Percentiles rank a stretch among this genome's conserved stretches.
These are phyloP conservation scores for Dermatophagoides farinae DNA, from an alignment of 1,140 invertebrate genomes.

Conservation along the genomic window DNA sequence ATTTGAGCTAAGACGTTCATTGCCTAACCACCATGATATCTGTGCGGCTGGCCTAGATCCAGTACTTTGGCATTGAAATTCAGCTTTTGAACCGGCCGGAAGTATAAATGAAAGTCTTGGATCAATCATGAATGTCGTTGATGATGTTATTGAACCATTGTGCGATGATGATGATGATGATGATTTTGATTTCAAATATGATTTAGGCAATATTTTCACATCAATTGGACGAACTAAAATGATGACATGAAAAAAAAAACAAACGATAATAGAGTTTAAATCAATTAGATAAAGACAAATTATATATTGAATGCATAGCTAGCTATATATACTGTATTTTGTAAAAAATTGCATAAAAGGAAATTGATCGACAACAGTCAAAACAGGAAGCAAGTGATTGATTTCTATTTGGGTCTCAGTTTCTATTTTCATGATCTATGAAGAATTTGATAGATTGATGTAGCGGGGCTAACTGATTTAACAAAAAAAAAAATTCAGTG, in stretches of 20 bases:
- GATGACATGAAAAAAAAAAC: not conserved
- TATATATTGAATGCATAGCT: too few relatives aligned
- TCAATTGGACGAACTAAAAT: conserved; percentile 57
- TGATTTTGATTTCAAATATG: not conserved
- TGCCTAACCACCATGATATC: conserved; percentile 21
- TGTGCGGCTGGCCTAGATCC: conserved; percentile 21
- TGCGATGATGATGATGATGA: not conserved
- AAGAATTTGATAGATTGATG: too few relatives aligned
- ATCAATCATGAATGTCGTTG: not conserved
- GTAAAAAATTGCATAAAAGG: too few relatives aligned
- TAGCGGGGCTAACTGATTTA: too few relatives aligned
- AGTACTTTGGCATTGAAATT: conserved; percentile 18
- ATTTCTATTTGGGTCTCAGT: too few relatives aligned
- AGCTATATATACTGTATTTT: too few relatives aligned
- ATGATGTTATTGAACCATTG: not conserved
- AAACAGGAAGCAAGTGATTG: not conserved
- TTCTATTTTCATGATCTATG: too few relatives aligned
- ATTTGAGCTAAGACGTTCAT: conserved; percentile 14
- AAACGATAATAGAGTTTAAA: not conserved
- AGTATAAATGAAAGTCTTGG: conserved; percentile 12
- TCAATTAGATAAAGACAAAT: not conserved
- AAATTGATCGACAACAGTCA: too few relatives aligned
- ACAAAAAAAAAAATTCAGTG: too few relatives aligned
- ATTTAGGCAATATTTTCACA: conserved; percentile 44
- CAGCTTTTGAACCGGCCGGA: conserved; percentile 19